A percentile compares a stretch with the other conserved stretches of the same genome.
These are phyloP conservation scores for Channa argus DNA, from an alignment of 2,113 vertebrate genomes.

Conservation along the genomic window DNA sequence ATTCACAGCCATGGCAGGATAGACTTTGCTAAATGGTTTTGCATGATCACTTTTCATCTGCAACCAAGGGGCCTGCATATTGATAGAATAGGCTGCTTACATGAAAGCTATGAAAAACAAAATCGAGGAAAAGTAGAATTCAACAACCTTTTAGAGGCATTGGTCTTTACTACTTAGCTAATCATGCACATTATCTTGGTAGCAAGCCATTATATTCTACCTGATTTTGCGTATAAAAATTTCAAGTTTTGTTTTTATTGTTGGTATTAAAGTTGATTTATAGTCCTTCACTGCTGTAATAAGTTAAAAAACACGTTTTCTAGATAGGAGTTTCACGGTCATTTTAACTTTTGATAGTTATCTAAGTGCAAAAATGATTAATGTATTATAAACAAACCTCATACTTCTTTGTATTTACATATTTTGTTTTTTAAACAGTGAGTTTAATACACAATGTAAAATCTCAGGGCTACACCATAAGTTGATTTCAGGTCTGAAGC, in stretches of 20 bases:
- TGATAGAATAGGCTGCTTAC: not conserved
- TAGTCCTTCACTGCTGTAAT: not conserved
- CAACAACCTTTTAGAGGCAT: not conserved
- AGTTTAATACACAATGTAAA: not conserved
- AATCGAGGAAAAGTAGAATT: not conserved
- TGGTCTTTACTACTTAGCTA: not conserved
- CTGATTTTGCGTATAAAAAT: no score
- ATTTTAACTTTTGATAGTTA: no score
- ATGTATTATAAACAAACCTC: no score
- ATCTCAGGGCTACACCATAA: no score
- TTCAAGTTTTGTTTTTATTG: no score
- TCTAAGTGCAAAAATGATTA: no score
- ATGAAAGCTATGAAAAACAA: not conserved
- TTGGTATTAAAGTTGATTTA: no score
- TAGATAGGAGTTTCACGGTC: not conserved
- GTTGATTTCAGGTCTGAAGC: no score
- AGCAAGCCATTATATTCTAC: not conserved
- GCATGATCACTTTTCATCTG: not conserved
- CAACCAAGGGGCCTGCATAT: not conserved
- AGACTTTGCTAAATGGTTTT: not conserved
- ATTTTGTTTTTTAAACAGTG: no score
- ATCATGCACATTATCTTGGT: not conserved
- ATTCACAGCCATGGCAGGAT: not conserved
- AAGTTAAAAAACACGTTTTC: not conserved
- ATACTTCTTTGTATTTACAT: no score